Evolutionary conservation across 2,113 vertebrate genomes (phyloP).

Genomic region (Mohoua ochrocephala): DNA sequence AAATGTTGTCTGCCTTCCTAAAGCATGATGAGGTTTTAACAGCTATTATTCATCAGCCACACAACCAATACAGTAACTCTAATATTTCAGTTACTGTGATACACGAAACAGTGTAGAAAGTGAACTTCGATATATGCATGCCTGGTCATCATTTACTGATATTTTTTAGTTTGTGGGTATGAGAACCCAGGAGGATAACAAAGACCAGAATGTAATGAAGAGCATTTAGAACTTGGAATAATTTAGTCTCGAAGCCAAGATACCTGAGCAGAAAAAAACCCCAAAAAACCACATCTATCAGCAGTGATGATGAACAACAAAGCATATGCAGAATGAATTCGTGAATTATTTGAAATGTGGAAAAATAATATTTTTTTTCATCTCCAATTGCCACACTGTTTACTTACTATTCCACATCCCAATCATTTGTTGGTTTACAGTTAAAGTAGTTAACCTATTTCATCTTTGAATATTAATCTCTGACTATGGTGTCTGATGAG

Average conservation of each 20-base stretch:
- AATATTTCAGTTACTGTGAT: background rate
- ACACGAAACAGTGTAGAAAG: background rate
- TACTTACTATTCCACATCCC: background rate
- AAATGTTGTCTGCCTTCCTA: background rate
- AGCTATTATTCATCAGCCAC: background rate
- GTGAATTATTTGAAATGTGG: background rate
- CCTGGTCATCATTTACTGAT: background rate
- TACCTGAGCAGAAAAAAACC: background rate
- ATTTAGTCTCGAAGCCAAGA: background rate
- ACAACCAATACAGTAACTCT: background rate
- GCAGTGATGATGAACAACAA: background rate
- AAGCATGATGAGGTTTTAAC: background rate
- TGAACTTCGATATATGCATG: background rate
- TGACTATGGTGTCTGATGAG: background rate
- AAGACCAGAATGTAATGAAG: background rate
- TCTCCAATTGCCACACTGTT: background rate
- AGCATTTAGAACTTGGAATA: background rate
- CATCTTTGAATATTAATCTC: background rate
- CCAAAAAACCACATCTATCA: background rate
- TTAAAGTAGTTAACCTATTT: background rate
- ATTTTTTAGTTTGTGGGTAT: background rate
- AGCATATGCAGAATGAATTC: background rate
- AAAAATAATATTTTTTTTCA: background rate
- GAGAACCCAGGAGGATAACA: background rate
- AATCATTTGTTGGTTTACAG: background rate